These are phyloP conservation scores for Acleris laterana DNA, from an alignment of 2,888 invertebrate species.

Conservation along the genomic window DNA sequence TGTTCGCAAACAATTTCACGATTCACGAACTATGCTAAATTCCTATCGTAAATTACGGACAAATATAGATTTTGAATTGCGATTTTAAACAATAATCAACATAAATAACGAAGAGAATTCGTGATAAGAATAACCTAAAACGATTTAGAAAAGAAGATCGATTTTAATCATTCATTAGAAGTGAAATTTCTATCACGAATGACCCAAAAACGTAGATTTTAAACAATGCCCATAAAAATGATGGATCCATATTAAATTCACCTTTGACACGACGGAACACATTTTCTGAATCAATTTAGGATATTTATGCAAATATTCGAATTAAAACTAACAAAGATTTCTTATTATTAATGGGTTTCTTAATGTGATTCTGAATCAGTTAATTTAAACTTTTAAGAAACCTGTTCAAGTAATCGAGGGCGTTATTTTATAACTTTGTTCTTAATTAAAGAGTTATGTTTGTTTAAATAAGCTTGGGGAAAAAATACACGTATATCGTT, in stretches of 20 bases:
- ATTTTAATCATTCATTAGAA: constrained; percentile 21
- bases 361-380: constrained; percentile 6
- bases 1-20: no score
- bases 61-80: no score
- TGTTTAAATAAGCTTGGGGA: background rate
- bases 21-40: no score
- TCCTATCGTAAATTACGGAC: no score
- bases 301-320: constrained; percentile 29
- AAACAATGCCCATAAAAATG: constrained; percentile 28
- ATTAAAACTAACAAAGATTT: constrained; percentile 18
- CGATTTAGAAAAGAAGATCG: constrained; percentile 16
- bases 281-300: constrained; percentile 27
- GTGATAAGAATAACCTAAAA: constrained; percentile 7
- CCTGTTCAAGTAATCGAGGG: constrained; percentile 14
- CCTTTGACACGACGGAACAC: constrained; percentile 8
- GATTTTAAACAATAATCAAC: background rate
- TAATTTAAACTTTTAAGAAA: constrained; percentile 7
- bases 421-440: constrained; percentile 12
- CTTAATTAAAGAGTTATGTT: constrained; percentile 17
- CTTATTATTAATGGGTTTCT: constrained; percentile 15
- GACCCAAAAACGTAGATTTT: constrained; percentile 23
- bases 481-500: no score
- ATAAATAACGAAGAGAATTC: background rate
- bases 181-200: constrained; percentile 23
- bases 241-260: constrained; percentile 19